A percentile compares a stretch with the other conserved stretches of the same genome.
Conservation (phyloP, 2,113 vertebrate genomes). For the Otus sunia region DNA sequence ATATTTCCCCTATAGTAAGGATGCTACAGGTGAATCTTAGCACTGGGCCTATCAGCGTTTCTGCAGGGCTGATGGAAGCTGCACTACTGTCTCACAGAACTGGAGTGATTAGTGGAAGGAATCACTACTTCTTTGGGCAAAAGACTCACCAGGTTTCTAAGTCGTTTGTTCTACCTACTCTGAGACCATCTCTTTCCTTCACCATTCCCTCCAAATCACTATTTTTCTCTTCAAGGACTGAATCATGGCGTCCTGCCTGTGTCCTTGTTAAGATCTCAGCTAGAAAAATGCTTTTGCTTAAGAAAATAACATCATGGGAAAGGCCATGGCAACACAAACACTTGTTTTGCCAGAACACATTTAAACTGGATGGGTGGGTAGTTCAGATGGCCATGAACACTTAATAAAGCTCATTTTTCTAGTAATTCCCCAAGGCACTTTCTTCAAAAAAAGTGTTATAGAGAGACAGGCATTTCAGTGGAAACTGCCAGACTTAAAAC, state of each 20-base stretch:
- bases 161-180: not conserved
- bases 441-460: constrained; percentile 27
- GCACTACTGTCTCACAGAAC: not conserved
- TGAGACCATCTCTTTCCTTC: not conserved
- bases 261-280: constrained; percentile 57
- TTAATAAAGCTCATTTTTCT: constrained; percentile 69
- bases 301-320: constrained; percentile 72
- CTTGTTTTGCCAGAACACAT: constrained; percentile 68
- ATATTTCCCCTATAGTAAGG: not conserved
- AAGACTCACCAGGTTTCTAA: not conserved
- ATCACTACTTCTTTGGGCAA: constrained; percentile 10
- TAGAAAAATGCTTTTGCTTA: constrained; percentile 69
- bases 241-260: not conserved
- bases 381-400: constrained; percentile 64
- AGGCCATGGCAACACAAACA: constrained; percentile 74
- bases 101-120: not conserved
- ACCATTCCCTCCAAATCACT: not conserved
- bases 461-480: constrained; percentile 18
- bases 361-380: constrained; percentile 60
- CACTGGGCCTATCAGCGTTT: not conserved
- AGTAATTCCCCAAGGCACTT: constrained; percentile 58
- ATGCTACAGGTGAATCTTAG: not conserved
- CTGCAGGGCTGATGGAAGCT: not conserved
- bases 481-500: constrained; percentile 23
- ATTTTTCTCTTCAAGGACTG: constrained; percentile 56